A percentile compares a stretch with the other conserved stretches of the same genome.
phyloP scores from a whole-genome alignment of 2,888 invertebrate genomes.

The Punctoribates punctum region DNA sequence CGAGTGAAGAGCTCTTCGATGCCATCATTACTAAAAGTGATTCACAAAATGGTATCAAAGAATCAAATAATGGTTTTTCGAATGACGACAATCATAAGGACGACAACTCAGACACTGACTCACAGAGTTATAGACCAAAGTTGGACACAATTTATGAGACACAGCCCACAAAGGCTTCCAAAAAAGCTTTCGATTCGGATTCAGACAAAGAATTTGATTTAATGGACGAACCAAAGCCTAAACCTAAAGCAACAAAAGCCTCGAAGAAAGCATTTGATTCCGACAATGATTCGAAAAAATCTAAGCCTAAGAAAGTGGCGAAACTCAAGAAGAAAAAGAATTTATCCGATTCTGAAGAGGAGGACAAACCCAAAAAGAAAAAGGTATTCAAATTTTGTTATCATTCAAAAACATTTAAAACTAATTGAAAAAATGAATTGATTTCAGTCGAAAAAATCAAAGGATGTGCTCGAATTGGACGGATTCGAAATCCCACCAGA shows the following conservation, averaged over 20 bases:
- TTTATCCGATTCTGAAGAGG: constrained; percentile 48
- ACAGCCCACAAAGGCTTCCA: constrained; percentile 9
- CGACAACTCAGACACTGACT: not conserved
- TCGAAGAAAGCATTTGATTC: constrained; percentile 46
- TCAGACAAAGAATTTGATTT: constrained; percentile 9
- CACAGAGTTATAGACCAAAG: not conserved
- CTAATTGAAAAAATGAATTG: no score
- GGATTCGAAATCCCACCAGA: constrained; percentile 39
- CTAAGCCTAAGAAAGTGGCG: constrained; percentile 44
- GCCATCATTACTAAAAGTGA: constrained; percentile 19
- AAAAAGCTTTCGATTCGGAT: constrained; percentile 21
- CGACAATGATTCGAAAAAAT: constrained; percentile 21
- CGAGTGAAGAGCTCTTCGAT: constrained; percentile 44
- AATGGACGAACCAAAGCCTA: constrained; percentile 31
- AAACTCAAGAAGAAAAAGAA: constrained; percentile 43
- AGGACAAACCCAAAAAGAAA: constrained; percentile 45
- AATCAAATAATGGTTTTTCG: constrained; percentile 6
- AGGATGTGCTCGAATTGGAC: constrained; percentile 29
- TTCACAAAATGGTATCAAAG: constrained; percentile 4
- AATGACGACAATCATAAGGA: not conserved
- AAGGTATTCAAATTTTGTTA: constrained; percentile 42
- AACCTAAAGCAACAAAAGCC: constrained; percentile 43
- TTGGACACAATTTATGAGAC: not conserved
- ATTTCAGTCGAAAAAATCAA: constrained; percentile 45
- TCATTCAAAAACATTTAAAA: not conserved